Base-by-base conservation (phyloP, 2,113 vertebrate genomes). In the Anoplopoma fimbria region DNA sequence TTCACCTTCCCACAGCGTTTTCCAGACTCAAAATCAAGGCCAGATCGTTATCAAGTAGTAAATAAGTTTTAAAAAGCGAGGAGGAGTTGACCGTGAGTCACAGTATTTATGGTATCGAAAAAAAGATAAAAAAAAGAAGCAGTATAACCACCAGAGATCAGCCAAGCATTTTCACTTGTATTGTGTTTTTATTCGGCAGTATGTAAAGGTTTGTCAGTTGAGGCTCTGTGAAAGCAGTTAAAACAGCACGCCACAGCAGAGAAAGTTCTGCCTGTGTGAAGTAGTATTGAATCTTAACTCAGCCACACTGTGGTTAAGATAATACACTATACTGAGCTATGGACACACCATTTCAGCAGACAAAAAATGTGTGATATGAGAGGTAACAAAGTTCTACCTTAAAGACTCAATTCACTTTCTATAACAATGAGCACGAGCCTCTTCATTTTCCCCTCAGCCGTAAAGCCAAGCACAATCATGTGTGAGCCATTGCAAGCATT, bases 381-480 rank as follows among this genome's bases (percentile, higher is more conserved):
- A 87, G 83, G 91, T 87, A 89, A 88, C 87, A 90, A 92, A 93
- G 88, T 94, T 90, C 89, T 87, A 80, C 87, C 84, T 91, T 93
- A 86, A 91, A 90, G 90, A 92, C 89, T 91, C 89, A 87, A 93
- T 94, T 87, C 88, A 69, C 89, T 90, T 82, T 91, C 77, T 87
- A 55, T 91, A 90, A 92, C 90, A 91, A 89, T 75, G 76, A 87
- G 79, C 75, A 27, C 49, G 84, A 85, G 87, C 78, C 89, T 90
- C 87, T 93, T 93, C 90, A 94, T 94, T 94, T 90, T 33, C 84
- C 77, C 47, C 58, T 76, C 17, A 29, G 85, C 88, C 90, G 92
- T 92, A 94, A 93, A 94, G 88, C 90, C 88, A 88, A 89, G 89
- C 87, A 92, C 91, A 93, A 94, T 94, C 91, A 92, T 86, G 91